A percentile compares a stretch with the other conserved stretches of the same genome.
Evolutionary conservation across 2,888 invertebrate genomes (phyloP).

Genomic region (Oligia fasciuncula): DNA sequence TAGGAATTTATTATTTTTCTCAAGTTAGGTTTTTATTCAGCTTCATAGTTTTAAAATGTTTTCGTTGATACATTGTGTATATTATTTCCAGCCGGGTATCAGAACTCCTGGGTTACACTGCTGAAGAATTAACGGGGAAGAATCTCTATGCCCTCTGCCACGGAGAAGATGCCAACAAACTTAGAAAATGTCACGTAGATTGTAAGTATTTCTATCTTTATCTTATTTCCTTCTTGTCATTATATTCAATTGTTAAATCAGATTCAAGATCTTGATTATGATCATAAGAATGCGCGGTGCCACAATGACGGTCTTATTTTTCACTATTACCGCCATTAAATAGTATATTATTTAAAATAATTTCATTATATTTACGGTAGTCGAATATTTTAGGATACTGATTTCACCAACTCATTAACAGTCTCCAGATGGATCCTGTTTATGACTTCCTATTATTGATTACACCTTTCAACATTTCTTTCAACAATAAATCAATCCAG

Average conservation of each 20-base stretch:
- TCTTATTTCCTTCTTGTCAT: slow-evolving; percentile 19
- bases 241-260: slow-evolving; percentile 36
- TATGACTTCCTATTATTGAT: slow-evolving; percentile 48
- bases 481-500: slow-evolving; percentile 64
- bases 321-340: slow-evolving; percentile 1
- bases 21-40: background rate
- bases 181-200: slow-evolving; percentile 98
- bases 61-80: slow-evolving; percentile 45
- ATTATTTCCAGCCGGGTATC: slow-evolving; percentile 92
- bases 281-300: slow-evolving; percentile 18
- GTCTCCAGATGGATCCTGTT: slow-evolving; percentile 24
- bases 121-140: slow-evolving; percentile 98
- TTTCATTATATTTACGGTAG: slow-evolving; percentile 1
- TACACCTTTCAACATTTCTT: slow-evolving; percentile 58
- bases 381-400: background rate
- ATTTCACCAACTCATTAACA: slow-evolving; percentile 37
- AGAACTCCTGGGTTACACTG: slow-evolving; percentile 97
- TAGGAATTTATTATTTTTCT: background rate
- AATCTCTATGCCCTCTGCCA: slow-evolving; percentile 98
- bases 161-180: slow-evolving; percentile 98
- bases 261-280: slow-evolving; percentile 27
- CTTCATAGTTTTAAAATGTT: background rate
- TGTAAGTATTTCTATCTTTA: slow-evolving; percentile 92
- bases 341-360: slow-evolving; percentile 18
- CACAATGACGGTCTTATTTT: slow-evolving; percentile 13